A percentile compares a stretch with the other conserved stretches of the same genome.
Conservation (phyloP, 2,113 vertebrate species). For the Chelonoidis abingdonii region DNA sequence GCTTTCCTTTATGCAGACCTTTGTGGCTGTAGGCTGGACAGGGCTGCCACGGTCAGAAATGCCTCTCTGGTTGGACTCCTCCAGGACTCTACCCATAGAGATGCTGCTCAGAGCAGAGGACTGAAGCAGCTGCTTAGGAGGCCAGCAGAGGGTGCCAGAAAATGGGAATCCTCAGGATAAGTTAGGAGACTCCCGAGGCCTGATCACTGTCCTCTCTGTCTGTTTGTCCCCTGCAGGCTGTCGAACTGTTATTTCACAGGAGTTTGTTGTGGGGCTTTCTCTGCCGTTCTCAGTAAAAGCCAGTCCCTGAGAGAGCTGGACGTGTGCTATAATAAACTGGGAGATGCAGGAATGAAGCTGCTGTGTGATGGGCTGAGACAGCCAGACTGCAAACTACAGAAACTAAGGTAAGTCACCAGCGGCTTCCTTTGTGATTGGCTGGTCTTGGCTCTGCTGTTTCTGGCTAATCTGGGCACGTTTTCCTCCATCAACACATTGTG, state of each 20-base stretch:
- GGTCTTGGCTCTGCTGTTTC: not conserved
- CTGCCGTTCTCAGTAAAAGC: conserved; percentile 22
- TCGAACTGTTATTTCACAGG: conserved; percentile 13
- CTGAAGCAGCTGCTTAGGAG: not conserved
- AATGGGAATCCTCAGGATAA: not conserved
- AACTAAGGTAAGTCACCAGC: conserved; percentile 28
- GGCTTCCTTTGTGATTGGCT: not conserved
- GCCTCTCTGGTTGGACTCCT: not conserved
- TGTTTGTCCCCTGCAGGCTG: conserved; percentile 16
- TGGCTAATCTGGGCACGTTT: not conserved
- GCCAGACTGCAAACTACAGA: conserved; percentile 36
- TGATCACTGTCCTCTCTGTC: not conserved
- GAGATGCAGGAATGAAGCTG: not conserved
- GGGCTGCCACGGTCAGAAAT: not conserved
- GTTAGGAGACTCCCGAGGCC: not conserved
- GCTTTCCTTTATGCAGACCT: not conserved
- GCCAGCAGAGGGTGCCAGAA: accelerated
- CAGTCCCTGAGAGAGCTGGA: conserved; percentile 7
- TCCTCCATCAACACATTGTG: too few species aligned
- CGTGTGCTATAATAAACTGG: conserved; percentile 28
- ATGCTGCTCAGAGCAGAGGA: accelerated
- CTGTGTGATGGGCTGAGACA: conserved; percentile 44
- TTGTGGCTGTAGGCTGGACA: not conserved
- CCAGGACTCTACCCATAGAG: not conserved
- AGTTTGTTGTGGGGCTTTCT: conserved; percentile 31